Evolutionary conservation across 2,888 invertebrate genomes (phyloP).

Genomic region (Aspidiotus rigidus): DNA sequence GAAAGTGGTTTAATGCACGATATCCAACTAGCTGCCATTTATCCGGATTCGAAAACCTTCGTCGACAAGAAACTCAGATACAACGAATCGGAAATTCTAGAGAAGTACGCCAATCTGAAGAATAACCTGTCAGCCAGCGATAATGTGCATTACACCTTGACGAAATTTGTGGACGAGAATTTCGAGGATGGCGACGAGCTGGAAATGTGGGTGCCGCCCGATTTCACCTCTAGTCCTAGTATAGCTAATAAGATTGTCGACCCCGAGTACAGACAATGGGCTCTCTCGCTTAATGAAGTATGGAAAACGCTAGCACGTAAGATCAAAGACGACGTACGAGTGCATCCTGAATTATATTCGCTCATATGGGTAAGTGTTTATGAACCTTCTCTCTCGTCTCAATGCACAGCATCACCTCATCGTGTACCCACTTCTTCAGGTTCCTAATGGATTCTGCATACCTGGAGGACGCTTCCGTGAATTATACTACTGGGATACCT

Average conservation of each 20-base stretch:
- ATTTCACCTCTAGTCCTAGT: slow-evolving; percentile 43
- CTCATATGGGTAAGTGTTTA: slow-evolving; percentile 50
- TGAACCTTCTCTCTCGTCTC: background rate
- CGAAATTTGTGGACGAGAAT: slow-evolving; percentile 38
- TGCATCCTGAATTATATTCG: slow-evolving; percentile 51
- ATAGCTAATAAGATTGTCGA: slow-evolving; percentile 45
- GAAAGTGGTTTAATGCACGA: slow-evolving; percentile 61
- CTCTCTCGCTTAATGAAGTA: slow-evolving; percentile 40
- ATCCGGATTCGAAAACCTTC: slow-evolving; percentile 70
- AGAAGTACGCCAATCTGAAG: slow-evolving; percentile 36
- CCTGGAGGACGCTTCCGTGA: slow-evolving; percentile 60
- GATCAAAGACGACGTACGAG: slow-evolving; percentile 47
- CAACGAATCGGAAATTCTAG: slow-evolving; percentile 36
- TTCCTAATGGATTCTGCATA: slow-evolving; percentile 58
- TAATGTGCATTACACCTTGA: slow-evolving; percentile 31
- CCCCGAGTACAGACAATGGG: slow-evolving; percentile 45
- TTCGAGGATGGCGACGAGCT: slow-evolving; percentile 39
- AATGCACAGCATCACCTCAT: background rate
- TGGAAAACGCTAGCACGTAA: slow-evolving; percentile 48
- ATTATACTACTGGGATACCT: slow-evolving; percentile 81
- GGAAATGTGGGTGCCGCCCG: slow-evolving; percentile 40
- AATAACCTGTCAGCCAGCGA: slow-evolving; percentile 23
- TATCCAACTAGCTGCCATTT: slow-evolving; percentile 59
- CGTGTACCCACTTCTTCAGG: slow-evolving; percentile 37
- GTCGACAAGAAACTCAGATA: slow-evolving; percentile 61